phyloP scores from a whole-genome alignment of 2,888 invertebrate genomes.

The Tuta absoluta region DNA sequence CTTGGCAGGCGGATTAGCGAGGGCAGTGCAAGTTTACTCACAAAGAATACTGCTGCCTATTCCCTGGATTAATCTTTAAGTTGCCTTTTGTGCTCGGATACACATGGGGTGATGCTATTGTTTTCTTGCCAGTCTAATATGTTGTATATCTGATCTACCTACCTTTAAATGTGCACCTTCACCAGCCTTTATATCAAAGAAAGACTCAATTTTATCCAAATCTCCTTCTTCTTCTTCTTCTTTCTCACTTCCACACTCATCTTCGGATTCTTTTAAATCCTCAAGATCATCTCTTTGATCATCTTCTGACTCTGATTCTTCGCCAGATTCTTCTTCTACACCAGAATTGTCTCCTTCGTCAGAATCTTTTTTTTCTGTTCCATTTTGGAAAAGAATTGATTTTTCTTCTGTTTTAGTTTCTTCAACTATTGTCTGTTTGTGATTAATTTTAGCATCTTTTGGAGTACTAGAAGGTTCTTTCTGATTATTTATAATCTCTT shows the following conservation, averaged over 20 bases:
- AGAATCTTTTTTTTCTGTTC: conserved; percentile 23
- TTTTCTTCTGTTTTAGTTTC: background rate
- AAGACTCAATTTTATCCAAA: conserved; percentile 52
- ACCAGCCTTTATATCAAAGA: conserved; percentile 59
- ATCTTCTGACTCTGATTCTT: conserved; percentile 38
- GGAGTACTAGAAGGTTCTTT: background rate
- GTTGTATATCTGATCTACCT: conserved; percentile 24
- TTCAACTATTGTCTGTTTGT: background rate
- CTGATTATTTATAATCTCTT: background rate
- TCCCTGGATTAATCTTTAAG: too few species aligned
- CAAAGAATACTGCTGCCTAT: too few species aligned
- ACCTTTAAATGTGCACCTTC: conserved; percentile 69
- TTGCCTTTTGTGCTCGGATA: too few species aligned
- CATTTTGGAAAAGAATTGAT: conserved; percentile 26
- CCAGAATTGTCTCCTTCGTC: conserved; percentile 6
- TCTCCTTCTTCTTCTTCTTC: conserved; percentile 44
- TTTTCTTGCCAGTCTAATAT: too few species aligned
- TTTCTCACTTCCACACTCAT: conserved; percentile 56
- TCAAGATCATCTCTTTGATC: conserved; percentile 74
- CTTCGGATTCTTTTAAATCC: conserved; percentile 76
- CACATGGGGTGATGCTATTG: too few species aligned
- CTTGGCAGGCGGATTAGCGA: too few species aligned
- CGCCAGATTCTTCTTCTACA: conserved; percentile 36
- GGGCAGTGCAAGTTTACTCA: too few species aligned
- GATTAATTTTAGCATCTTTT: background rate